Percentiles rank a stretch among this genome's conserved stretches.
These are phyloP conservation scores for Salvelinus namaycush DNA, from an alignment of 2,113 vertebrate species.

Conservation along the genomic window DNA sequence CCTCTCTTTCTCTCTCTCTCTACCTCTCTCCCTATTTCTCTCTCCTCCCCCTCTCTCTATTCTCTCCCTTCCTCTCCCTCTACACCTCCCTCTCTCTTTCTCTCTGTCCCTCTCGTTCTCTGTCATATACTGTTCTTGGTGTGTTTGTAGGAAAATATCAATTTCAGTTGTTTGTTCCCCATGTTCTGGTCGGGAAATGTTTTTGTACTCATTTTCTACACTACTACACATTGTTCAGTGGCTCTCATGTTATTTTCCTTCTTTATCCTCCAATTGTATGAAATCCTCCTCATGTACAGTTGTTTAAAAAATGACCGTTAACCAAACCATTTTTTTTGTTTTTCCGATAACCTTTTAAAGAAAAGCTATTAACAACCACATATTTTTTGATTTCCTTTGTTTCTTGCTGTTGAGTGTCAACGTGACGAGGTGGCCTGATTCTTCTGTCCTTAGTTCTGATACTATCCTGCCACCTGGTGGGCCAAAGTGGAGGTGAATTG, in stretches of 20 bases:
- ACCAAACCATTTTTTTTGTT: slow-evolving; percentile 30
- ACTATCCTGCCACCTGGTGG: slow-evolving; percentile 64
- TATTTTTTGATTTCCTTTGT: slow-evolving; percentile 47
- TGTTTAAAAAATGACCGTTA: slow-evolving; percentile 51
- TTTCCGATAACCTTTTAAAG: slow-evolving; percentile 22
- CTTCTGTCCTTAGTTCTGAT: slow-evolving; percentile 51
- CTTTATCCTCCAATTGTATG: slow-evolving; percentile 19
- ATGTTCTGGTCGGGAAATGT: slow-evolving; percentile 58
- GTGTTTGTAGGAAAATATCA: slow-evolving; percentile 41
- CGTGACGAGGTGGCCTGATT: slow-evolving; percentile 49
- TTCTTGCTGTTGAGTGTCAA: slow-evolving; percentile 34
- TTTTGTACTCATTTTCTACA: slow-evolving; percentile 78
- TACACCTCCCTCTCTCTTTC: slow-evolving; percentile 1
- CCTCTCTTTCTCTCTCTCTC: no score
- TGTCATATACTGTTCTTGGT: slow-evolving; percentile 31
- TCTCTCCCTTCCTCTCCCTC: no score
- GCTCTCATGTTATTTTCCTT: slow-evolving; percentile 43
- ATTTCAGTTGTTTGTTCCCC: slow-evolving; percentile 51
- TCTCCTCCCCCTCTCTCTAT: no score
- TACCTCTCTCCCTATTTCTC: no score
- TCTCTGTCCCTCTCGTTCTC: slow-evolving; percentile 23
- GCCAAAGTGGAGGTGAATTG: slow-evolving; percentile 52
- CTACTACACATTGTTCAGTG: slow-evolving; percentile 71
- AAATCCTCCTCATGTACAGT: slow-evolving; percentile 58
- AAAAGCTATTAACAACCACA: slow-evolving; percentile 31